A percentile compares a stretch with the other conserved stretches of the same genome.
phyloP scores from a whole-genome alignment of 2,888 invertebrate genomes.

The Hipparchia semele region DNA sequence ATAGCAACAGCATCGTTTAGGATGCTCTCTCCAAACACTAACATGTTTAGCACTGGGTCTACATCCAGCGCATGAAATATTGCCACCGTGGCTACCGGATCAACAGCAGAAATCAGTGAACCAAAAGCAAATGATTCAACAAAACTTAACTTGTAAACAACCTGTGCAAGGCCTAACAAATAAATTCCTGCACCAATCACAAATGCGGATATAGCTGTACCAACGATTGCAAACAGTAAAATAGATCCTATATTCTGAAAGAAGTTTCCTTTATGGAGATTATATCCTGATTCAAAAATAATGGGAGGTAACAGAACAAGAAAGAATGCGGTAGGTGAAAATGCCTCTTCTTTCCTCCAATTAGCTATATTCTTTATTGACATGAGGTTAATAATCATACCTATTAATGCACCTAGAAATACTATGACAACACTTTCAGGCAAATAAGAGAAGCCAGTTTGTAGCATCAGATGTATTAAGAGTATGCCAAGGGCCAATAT shows the following conservation, averaged over 20 bases:
- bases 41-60: slow-evolving; percentile 99
- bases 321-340: slow-evolving; percentile 99
- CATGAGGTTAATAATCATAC: slow-evolving; percentile 94
- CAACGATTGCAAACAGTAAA: slow-evolving; percentile 97
- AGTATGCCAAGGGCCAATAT: slow-evolving; percentile 97
- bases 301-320: slow-evolving; percentile 98
- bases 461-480: slow-evolving; percentile 96
- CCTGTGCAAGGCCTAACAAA: slow-evolving; percentile 94
- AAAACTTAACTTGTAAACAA: slow-evolving; percentile 95
- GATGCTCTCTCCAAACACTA: slow-evolving; percentile 97
- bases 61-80: slow-evolving; percentile 99
- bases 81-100: slow-evolving; percentile 99
- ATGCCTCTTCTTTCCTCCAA: slow-evolving; percentile 98
- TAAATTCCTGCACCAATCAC: slow-evolving; percentile 98
- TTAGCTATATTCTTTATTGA: slow-evolving; percentile 95
- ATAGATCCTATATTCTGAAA: slow-evolving; percentile 99
- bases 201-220: slow-evolving; percentile 98
- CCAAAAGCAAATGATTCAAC: slow-evolving; percentile 99
- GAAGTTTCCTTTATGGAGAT: slow-evolving; percentile 98
- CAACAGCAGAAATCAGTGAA: slow-evolving; percentile 98
- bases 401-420: slow-evolving; percentile 96
- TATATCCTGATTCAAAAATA: slow-evolving; percentile 99
- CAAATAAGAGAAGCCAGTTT: slow-evolving; percentile 97
- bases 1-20: slow-evolving; percentile 99
- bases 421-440: slow-evolving; percentile 99